Evolutionary conservation across 1,140 invertebrate species (phyloP).

Genomic region (Argopecten irradians): DNA sequence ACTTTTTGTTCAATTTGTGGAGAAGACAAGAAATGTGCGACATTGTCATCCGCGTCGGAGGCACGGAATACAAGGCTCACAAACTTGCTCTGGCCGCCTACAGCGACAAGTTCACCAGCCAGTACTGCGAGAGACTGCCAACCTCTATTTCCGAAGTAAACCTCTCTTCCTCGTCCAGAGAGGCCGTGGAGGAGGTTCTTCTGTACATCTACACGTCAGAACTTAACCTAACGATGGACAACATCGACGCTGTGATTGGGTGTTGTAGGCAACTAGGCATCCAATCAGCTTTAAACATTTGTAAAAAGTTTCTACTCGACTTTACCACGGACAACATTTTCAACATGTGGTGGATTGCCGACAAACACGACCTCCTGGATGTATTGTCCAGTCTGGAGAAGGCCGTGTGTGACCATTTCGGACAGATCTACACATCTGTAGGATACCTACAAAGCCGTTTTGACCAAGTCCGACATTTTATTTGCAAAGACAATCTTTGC

Average conservation of each 20-base stretch:
- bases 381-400: slow-evolving; percentile 43
- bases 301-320: slow-evolving; percentile 38
- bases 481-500: slow-evolving; percentile 49
- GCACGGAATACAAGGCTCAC: slow-evolving; percentile 34
- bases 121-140: slow-evolving; percentile 41
- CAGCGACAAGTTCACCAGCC: slow-evolving; percentile 43
- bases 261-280: slow-evolving; percentile 49
- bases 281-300: slow-evolving; percentile 30
- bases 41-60: slow-evolving; percentile 46
- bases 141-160: slow-evolving; percentile 41
- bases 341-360: slow-evolving; percentile 42
- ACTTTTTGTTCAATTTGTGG: slow-evolving; percentile 46
- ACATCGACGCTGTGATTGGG: slow-evolving; percentile 49
- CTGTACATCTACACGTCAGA: slow-evolving; percentile 47
- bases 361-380: slow-evolving; percentile 57
- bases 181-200: slow-evolving; percentile 34
- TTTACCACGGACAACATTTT: slow-evolving; percentile 50
- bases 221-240: slow-evolving; percentile 42
- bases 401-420: slow-evolving; percentile 48
- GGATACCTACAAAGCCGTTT: slow-evolving; percentile 42
- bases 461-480: slow-evolving; percentile 38
- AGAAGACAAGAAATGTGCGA: slow-evolving; percentile 40
- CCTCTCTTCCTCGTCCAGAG: slow-evolving; percentile 28
- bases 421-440: slow-evolving; percentile 33
- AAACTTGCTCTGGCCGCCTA: slow-evolving; percentile 46